These are phyloP conservation scores for Dermochelys coriacea DNA, from an alignment of 2,797 vertebrate genomes.

Conservation along the genomic window DNA sequence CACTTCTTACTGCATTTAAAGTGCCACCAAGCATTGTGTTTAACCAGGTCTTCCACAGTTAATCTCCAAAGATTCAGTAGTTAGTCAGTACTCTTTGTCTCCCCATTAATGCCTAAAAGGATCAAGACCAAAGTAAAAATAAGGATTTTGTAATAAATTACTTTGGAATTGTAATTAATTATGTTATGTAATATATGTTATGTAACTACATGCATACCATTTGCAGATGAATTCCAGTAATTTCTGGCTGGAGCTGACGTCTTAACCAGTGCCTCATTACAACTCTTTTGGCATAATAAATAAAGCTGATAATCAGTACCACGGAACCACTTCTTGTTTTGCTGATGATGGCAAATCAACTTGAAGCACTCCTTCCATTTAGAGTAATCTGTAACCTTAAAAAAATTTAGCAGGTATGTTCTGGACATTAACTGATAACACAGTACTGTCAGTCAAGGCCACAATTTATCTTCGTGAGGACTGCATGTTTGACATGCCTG, in stretches of 20 bases:
- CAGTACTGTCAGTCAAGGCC: neutral
- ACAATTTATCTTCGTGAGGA: neutral
- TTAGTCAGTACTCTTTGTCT: neutral
- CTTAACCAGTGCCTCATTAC: neutral
- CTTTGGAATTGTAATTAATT: neutral
- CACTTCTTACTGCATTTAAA: neutral
- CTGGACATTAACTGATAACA: neutral
- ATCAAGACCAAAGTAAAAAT: neutral
- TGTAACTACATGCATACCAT: neutral
- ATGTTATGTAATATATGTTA: neutral
- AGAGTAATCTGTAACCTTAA: neutral
- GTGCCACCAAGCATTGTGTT: neutral
- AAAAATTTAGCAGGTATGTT: neutral
- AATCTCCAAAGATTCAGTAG: neutral
- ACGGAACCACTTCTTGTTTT: neutral
- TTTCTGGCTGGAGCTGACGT: neutral
- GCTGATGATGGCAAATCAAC: neutral
- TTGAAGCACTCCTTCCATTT: neutral
- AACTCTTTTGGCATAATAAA: neutral
- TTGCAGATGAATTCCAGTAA: neutral
- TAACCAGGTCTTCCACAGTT: neutral
- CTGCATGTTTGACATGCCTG: neutral
- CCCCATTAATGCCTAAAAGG: neutral
- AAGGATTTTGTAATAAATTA: neutral
- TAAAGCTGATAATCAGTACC: neutral